Conservation (phyloP, 2,113 vertebrate genomes). For the Cariama cristata region DNA sequence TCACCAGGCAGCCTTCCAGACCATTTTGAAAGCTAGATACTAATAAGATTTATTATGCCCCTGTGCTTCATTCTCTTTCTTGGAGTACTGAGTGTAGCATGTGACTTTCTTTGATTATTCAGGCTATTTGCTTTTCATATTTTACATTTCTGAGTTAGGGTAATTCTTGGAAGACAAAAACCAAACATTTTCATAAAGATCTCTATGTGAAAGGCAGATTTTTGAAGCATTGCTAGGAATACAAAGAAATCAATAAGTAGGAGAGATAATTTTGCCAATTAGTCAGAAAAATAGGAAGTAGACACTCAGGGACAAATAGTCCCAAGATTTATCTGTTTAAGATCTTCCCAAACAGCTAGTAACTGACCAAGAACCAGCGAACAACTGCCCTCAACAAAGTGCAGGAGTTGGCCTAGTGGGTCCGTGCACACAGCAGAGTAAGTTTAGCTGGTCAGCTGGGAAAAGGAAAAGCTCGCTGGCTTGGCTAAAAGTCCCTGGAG, state of each 20-base stretch:
- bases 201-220: background rate
- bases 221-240: background rate
- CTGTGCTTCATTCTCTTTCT: background rate
- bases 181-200: background rate
- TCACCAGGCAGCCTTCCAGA: conserved; percentile 31
- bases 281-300: background rate
- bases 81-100: conserved; percentile 12
- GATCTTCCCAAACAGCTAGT: background rate
- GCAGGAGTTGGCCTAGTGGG: background rate
- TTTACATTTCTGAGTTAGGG: conserved; percentile 33
- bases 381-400: background rate
- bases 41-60: conserved; percentile 48
- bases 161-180: background rate
- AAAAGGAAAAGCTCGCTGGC: background rate
- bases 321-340: background rate
- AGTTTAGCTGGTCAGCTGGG: background rate
- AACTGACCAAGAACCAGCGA: background rate
- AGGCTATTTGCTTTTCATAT: conserved; percentile 44
- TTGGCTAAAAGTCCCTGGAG: background rate
- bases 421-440: background rate
- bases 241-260: background rate
- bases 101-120: conserved; percentile 47
- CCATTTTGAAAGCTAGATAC: conserved; percentile 39
- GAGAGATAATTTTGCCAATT: background rate
- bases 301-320: background rate